Evolutionary conservation across 2,113 vertebrate species (phyloP).

Genomic region (Regulus satrapa): DNA sequence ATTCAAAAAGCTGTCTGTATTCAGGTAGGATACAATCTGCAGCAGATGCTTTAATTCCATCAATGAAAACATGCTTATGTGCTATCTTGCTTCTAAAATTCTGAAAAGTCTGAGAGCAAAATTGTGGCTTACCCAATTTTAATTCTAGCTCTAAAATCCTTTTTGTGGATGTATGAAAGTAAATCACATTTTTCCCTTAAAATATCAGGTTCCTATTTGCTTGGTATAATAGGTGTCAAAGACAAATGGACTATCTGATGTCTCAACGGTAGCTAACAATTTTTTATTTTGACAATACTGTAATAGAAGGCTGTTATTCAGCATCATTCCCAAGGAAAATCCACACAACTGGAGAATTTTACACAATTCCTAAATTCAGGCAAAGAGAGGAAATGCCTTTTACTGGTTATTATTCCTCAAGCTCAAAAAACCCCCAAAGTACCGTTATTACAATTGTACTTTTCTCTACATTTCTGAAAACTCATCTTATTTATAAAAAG

Average conservation of each 20-base stretch:
- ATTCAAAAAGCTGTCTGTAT: background rate
- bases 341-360: background rate
- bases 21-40: background rate
- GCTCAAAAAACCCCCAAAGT: background rate
- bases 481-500: background rate
- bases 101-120: background rate
- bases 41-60: background rate
- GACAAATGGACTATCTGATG: background rate
- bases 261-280: background rate
- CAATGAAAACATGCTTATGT: background rate
- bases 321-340: background rate
- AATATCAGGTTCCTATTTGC: background rate
- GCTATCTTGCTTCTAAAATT: background rate
- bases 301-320: background rate
- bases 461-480: background rate
- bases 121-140: background rate
- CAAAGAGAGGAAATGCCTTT: background rate
- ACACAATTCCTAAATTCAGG: background rate
- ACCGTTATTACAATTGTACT: rapidly evolving
- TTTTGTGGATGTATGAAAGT: background rate
- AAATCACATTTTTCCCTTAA: background rate
- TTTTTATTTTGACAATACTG: background rate
- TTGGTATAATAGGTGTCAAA: background rate
- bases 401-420: background rate
- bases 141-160: background rate